phyloP scores from a whole-genome alignment of 2,113 vertebrate genomes.

The Herpetotheres cachinnans region DNA sequence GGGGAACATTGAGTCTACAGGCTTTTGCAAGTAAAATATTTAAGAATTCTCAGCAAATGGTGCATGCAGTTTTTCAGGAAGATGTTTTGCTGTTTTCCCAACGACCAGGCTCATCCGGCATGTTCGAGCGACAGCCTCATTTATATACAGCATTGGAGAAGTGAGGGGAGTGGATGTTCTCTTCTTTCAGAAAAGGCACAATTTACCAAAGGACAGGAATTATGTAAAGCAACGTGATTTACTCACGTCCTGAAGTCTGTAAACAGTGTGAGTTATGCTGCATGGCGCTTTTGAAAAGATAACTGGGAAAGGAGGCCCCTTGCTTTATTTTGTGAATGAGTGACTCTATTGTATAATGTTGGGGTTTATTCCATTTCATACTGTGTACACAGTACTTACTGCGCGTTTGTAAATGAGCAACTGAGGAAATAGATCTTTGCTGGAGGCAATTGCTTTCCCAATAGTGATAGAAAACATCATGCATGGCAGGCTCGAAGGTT shows the following conservation, averaged over 20 bases:
- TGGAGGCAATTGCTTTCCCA: slow-evolving; percentile 62
- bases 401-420: neutral
- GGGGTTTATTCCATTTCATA: slow-evolving; percentile 32
- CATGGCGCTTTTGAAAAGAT: neutral
- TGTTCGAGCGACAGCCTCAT: neutral
- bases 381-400: slow-evolving; percentile 9
- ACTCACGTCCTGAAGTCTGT: neutral
- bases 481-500: neutral
- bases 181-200: neutral
- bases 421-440: slow-evolving; percentile 55
- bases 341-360: neutral
- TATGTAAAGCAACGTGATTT: neutral
- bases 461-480: slow-evolving; percentile 26
- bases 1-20: neutral
- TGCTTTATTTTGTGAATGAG: slow-evolving; percentile 57
- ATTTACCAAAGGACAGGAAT: neutral
- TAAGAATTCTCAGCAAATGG: slow-evolving; percentile 18
- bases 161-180: neutral
- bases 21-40: slow-evolving; percentile 44
- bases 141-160: neutral
- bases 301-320: neutral
- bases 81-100: slow-evolving; percentile 1
- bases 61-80: neutral
- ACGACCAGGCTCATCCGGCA: neutral
- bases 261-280: slow-evolving; percentile 20